Evolutionary conservation across 2,888 invertebrate species (phyloP), one percentile per base, ranked within the genome.

Genomic region (Stenodema calcarata): DNA sequence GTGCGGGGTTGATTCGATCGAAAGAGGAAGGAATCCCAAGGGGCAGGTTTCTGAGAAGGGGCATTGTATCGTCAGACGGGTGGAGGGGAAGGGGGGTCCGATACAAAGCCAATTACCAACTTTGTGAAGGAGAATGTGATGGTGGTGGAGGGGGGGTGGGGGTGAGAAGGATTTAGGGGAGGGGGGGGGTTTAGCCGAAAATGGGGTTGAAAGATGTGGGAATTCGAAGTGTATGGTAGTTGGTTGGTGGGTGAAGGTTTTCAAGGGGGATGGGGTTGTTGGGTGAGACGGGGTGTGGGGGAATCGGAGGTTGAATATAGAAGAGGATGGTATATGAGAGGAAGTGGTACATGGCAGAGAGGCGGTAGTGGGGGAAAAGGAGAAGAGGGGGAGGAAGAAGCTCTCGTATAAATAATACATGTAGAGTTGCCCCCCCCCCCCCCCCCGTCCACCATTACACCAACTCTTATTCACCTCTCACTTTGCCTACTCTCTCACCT

Each of bases 351-450:
- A 35, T 16, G 9, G 28, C 35, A 28, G 82, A 23, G 4, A 44
- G 44, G 78, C 44, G 11, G 44, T 42, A 35, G 73, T 11, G 4
- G 27, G 41, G 14, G 41, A 73, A 73, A 35, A 28, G 4, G 78
- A 78, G 78, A 44, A 23, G 44, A 23, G 73, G 73, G 28, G 4
- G 27, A 18, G 14, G 41, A 73, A 73, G 73, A 28, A 73, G 41
- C 73, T 73, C 73, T 78, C 78, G 78, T 78, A 78, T 78, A 78
- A 78, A 78, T 78, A 78, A 78, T 78, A 78, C 78, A 78, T 78
- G 78, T 78, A 78, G 78, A 78, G 78, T 78, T 78, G 78, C 44
- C 44, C 44, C 42, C 78, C 78, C 23, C 44, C 44, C 23, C 78
- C 27, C 1, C 9, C 78, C 42, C 7, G 18, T 16, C 18, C 7